phyloP scores from a whole-genome alignment of 2,888 invertebrate genomes.

The Microplitis deprimator region DNA sequence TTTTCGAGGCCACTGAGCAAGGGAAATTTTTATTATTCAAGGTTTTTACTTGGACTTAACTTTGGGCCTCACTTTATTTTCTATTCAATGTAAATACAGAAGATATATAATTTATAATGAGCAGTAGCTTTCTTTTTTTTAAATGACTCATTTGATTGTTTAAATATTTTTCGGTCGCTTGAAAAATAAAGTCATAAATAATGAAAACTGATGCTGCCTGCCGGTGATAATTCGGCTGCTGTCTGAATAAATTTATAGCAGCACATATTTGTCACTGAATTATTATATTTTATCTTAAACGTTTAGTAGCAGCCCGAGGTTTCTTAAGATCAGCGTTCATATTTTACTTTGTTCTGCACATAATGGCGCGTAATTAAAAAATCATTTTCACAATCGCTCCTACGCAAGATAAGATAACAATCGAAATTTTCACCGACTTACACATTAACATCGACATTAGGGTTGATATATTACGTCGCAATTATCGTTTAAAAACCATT shows the following conservation, averaged over 20 bases:
- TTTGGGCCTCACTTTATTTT: not conserved
- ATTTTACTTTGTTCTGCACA: too few relatives aligned
- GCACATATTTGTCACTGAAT: too few relatives aligned
- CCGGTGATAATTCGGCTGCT: not conserved
- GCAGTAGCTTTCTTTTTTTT: conserved; percentile 10
- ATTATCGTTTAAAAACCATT: not conserved
- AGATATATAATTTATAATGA: conserved; percentile 3
- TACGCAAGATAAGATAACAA: not conserved
- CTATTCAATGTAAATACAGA: conserved; percentile 22
- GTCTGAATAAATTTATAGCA: too few relatives aligned
- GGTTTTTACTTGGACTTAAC: not conserved
- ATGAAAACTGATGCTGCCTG: conserved; percentile 16
- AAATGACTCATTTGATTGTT: conserved; percentile 18
- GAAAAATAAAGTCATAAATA: conserved; percentile 56
- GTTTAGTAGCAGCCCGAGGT: too few relatives aligned
- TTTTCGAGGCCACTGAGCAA: not conserved
- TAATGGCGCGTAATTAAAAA: not conserved
- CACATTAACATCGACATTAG: too few relatives aligned
- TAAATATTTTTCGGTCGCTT: conserved; percentile 23
- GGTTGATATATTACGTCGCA: not conserved
- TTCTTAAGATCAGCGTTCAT: too few relatives aligned
- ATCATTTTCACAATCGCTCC: not conserved
- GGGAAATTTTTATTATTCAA: not conserved
- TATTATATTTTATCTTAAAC: too few relatives aligned
- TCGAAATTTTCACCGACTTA: not conserved